phyloP scores from a whole-genome alignment of 2,888 invertebrate species.

The Homarus gammarus region DNA sequence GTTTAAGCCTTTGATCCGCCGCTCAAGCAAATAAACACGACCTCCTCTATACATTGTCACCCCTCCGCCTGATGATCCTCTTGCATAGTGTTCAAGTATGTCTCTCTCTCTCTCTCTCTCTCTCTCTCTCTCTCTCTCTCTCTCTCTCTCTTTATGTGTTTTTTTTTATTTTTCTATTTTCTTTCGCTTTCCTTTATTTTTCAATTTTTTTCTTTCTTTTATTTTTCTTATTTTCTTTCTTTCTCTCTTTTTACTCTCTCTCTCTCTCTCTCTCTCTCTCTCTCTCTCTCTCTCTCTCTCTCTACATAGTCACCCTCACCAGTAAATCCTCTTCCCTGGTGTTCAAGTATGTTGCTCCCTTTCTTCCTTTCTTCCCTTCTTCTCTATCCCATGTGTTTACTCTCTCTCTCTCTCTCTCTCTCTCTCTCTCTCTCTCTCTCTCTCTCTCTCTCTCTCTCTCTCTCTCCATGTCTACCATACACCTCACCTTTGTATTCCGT shows the following conservation, averaged over 20 bases:
- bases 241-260: not conserved
- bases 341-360: not conserved
- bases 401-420: not conserved
- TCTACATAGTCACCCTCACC: not conserved
- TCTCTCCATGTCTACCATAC: not conserved
- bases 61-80: too few species aligned
- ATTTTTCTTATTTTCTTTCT: too few species aligned
- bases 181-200: not conserved
- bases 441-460: not conserved
- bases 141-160: not conserved
- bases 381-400: not conserved
- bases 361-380: not conserved
- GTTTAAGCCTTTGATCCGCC: slow-evolving; percentile 45
- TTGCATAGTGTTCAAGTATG: too few species aligned
- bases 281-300: not conserved
- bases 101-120: slow-evolving; percentile 18
- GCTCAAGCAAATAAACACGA: slow-evolving; percentile 29
- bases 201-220: too few species aligned
- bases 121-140: not conserved
- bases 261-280: not conserved
- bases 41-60: slow-evolving; percentile 16
- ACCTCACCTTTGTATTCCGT: too few species aligned
- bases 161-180: too few species aligned
- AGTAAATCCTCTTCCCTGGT: too few species aligned
- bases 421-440: not conserved